Evolutionary conservation across 2,888 invertebrate species (phyloP).

Genomic region (Microplitis manilae): DNA sequence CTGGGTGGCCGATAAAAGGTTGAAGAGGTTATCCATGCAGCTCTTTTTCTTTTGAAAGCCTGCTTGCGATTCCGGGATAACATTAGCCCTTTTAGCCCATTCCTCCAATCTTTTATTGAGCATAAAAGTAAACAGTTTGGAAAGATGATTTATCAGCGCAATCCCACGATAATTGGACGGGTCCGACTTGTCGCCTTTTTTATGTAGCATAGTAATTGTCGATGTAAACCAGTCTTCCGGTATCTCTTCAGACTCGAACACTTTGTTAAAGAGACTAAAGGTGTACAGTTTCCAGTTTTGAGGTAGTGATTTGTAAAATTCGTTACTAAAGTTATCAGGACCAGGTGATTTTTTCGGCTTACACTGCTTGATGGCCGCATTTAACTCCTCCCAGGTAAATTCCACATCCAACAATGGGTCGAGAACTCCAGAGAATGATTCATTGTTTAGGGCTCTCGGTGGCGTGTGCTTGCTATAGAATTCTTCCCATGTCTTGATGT

Average conservation of each 20-base stretch:
- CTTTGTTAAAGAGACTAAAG: slow-evolving; percentile 32
- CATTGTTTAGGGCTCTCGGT: too few relatives aligned
- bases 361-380: slow-evolving; percentile 13
- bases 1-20: slow-evolving; percentile 36
- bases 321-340: slow-evolving; percentile 39
- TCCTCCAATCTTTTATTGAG: neutral
- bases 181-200: slow-evolving; percentile 44
- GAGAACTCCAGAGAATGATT: slow-evolving; percentile 5
- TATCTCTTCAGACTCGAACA: slow-evolving; percentile 16
- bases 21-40: slow-evolving; percentile 48
- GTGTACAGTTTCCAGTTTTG: slow-evolving; percentile 30
- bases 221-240: slow-evolving; percentile 34
- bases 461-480: too few relatives aligned
- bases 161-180: slow-evolving; percentile 52
- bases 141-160: slow-evolving; percentile 43
- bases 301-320: slow-evolving; percentile 36
- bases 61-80: slow-evolving; percentile 36
- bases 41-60: slow-evolving; percentile 40
- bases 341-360: slow-evolving; percentile 44
- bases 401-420: slow-evolving; percentile 14
- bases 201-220: slow-evolving; percentile 40
- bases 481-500: too few relatives aligned
- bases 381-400: slow-evolving; percentile 25
- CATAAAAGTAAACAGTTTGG: slow-evolving; percentile 49
- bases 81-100: too few relatives aligned